phyloP scores from a whole-genome alignment of 2,113 vertebrate species.

The Heterocephalus glaber region DNA sequence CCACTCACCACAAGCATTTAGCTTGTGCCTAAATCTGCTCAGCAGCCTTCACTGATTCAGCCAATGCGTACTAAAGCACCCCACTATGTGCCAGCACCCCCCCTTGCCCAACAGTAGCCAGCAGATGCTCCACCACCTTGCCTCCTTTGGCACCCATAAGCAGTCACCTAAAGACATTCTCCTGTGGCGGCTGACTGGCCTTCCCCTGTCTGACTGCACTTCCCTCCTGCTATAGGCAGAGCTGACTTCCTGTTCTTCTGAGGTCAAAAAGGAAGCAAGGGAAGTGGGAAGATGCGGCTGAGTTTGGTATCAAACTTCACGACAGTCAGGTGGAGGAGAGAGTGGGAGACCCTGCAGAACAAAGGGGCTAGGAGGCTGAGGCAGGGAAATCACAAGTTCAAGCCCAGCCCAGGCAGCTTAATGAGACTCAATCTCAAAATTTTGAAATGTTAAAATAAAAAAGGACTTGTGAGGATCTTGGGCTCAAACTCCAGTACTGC shows the following conservation, averaged over 20 bases:
- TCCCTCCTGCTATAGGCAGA: background rate
- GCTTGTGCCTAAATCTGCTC: background rate
- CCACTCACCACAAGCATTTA: rapidly evolving
- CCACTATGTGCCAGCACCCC: rapidly evolving
- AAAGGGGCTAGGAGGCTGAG: background rate
- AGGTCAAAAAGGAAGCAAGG: too few relatives aligned
- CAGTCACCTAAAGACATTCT: background rate
- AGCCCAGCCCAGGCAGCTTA: too few relatives aligned
- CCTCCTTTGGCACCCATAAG: too few relatives aligned
- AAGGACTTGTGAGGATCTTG: too few relatives aligned
- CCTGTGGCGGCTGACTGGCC: background rate
- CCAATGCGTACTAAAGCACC: background rate
- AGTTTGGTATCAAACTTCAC: background rate
- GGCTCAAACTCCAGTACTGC: too few relatives aligned
- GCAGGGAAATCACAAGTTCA: too few relatives aligned
- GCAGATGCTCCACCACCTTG: rapidly evolving
- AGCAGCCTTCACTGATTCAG: background rate
- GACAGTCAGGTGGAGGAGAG: background rate
- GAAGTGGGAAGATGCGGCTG: background rate
- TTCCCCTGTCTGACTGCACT: background rate
- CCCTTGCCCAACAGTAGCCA: background rate
- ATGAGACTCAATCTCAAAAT: too few relatives aligned
- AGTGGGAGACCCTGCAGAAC: background rate
- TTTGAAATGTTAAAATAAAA: too few relatives aligned
- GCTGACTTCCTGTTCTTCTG: background rate